phyloP scores from a whole-genome alignment of 1,140 invertebrate species.

The Temnothorax curvispinosus region DNA sequence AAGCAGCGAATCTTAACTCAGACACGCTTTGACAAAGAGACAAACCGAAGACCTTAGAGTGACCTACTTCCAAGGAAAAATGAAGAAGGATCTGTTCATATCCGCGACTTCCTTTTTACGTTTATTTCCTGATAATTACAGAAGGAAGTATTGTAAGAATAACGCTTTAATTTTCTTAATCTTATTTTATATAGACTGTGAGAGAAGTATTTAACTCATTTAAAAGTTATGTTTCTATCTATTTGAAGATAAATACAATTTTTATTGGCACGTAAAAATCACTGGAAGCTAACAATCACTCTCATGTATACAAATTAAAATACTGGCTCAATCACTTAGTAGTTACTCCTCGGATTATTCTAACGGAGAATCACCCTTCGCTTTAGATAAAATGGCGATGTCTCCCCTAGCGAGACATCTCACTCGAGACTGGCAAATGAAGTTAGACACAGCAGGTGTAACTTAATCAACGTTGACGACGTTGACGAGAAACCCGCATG shows the following conservation, averaged over 20 bases:
- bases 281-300: neutral
- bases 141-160: neutral
- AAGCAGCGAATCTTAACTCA: conserved; percentile 13
- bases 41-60: neutral
- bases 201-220: neutral
- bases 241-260: neutral
- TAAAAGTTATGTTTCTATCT: neutral
- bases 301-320: neutral
- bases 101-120: neutral
- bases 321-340: neutral
- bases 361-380: conserved; percentile 34
- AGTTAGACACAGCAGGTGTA: conserved; percentile 59
- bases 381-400: conserved; percentile 20
- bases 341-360: conserved; percentile 16
- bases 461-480: conserved; percentile 57
- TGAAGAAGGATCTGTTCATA: neutral
- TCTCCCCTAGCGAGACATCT: conserved; percentile 16
- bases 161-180: neutral
- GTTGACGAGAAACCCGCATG: conserved; percentile 35
- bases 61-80: neutral
- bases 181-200: neutral
- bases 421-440: conserved; percentile 42
- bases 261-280: neutral
- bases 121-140: conserved; percentile 2
- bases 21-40: neutral